Conservation (phyloP, 2,797 vertebrate species). For the Choloepus didactylus region DNA sequence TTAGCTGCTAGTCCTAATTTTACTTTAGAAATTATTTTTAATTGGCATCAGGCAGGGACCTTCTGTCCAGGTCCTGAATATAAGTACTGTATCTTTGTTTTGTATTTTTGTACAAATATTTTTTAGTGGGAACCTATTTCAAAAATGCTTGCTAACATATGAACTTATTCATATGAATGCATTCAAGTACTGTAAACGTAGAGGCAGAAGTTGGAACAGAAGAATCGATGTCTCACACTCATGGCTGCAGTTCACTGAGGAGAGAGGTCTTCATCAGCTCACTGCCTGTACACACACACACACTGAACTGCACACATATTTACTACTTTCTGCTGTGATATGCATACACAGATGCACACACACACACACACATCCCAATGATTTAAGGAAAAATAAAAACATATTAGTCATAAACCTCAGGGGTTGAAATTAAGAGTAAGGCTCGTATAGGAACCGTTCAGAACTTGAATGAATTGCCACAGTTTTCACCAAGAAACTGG, state of each 20-base stretch:
- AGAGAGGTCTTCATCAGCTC: slow-evolving; percentile 74
- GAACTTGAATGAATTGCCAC: slow-evolving; percentile 86
- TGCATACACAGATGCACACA: not conserved
- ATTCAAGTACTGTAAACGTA: slow-evolving; percentile 75
- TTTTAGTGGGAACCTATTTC: slow-evolving; percentile 80
- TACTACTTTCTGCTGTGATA: not conserved
- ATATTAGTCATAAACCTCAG: slow-evolving; percentile 66
- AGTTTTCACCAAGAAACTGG: slow-evolving; percentile 88
- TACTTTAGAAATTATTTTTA: slow-evolving; percentile 76
- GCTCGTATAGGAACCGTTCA: slow-evolving; percentile 78
- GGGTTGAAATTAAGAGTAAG: slow-evolving; percentile 76
- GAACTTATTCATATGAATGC: slow-evolving; percentile 79
- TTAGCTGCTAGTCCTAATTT: slow-evolving; percentile 68
- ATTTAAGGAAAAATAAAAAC: slow-evolving; percentile 50
- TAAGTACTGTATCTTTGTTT: slow-evolving; percentile 76
- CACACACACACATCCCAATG: not conserved
- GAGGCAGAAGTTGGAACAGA: slow-evolving; percentile 83
- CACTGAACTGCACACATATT: not conserved
- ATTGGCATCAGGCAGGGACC: slow-evolving; percentile 70
- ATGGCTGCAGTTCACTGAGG: slow-evolving; percentile 62
- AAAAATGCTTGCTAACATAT: slow-evolving; percentile 78
- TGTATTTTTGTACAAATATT: slow-evolving; percentile 74
- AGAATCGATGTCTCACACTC: slow-evolving; percentile 81
- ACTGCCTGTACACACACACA: not conserved
- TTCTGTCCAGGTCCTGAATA: slow-evolving; percentile 71